Conservation (phyloP, 2,113 vertebrate species). For the Trichomycterus rosablanca region DNA sequence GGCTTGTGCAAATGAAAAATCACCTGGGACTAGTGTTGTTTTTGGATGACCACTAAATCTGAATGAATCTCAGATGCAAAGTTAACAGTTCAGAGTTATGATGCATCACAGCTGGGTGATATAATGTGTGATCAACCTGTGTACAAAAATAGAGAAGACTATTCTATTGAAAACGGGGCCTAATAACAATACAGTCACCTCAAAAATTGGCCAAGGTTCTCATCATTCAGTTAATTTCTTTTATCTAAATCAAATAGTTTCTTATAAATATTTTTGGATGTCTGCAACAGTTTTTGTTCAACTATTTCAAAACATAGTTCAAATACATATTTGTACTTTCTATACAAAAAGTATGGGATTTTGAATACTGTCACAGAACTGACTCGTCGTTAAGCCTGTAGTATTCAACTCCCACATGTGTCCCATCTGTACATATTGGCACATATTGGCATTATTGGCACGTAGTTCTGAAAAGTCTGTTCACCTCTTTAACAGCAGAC, state of each 20-base stretch:
- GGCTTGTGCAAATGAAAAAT: slow-evolving; percentile 36
- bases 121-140: slow-evolving; percentile 44
- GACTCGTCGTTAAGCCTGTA: slow-evolving; percentile 60
- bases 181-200: slow-evolving; percentile 58
- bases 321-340: slow-evolving; percentile 64
- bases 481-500: slow-evolving; percentile 58
- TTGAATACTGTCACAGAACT: slow-evolving; percentile 59
- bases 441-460: slow-evolving; percentile 99
- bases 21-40: neutral
- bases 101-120: slow-evolving; percentile 44
- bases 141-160: slow-evolving; percentile 71
- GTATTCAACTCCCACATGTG: slow-evolving; percentile 50
- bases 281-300: slow-evolving; percentile 65
- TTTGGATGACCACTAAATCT: slow-evolving; percentile 18
- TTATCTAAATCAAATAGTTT: slow-evolving; percentile 53
- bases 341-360: slow-evolving; percentile 56
- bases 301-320: slow-evolving; percentile 68
- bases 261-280: slow-evolving; percentile 65
- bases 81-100: slow-evolving; percentile 43
- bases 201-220: slow-evolving; percentile 49
- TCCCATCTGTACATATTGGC: slow-evolving; percentile 81
- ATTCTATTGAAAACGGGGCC: slow-evolving; percentile 64
- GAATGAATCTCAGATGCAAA: slow-evolving; percentile 49
- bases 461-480: slow-evolving; percentile 85
- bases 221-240: slow-evolving; percentile 48